These are phyloP conservation scores for Rhingia campestris DNA, from an alignment of 2,888 invertebrate genomes.

Conservation along the genomic window DNA sequence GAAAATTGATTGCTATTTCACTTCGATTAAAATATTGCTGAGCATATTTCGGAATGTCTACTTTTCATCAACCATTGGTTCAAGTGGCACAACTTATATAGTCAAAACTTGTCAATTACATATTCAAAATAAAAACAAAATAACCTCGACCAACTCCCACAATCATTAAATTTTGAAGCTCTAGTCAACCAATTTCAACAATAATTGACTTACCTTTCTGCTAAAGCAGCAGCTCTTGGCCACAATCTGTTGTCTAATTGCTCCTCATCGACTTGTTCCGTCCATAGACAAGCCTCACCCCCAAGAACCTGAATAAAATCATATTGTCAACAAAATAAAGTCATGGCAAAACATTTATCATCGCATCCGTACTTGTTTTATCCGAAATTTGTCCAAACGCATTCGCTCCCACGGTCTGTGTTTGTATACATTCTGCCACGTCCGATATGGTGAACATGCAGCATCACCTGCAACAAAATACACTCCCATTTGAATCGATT, in stretches of 20 bases:
- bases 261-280: constrained; percentile 90
- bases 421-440: constrained; percentile 94
- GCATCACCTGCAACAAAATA: constrained; percentile 85
- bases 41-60: too few species aligned
- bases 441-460: constrained; percentile 93
- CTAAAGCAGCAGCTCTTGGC: constrained; percentile 92
- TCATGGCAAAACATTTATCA: not conserved
- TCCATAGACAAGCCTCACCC: constrained; percentile 93
- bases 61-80: too few species aligned
- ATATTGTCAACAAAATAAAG: not conserved
- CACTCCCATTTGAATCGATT: constrained; percentile 1
- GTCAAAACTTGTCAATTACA: too few species aligned
- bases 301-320: constrained; percentile 83
- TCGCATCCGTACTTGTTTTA: constrained; percentile 79
- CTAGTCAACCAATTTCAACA: too few species aligned
- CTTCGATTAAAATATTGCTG: too few species aligned
- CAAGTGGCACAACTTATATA: too few species aligned
- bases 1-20: too few species aligned
- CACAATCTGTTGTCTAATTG: constrained; percentile 91
- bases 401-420: constrained; percentile 89
- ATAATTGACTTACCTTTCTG: constrained; percentile 85
- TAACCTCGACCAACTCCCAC: not conserved
- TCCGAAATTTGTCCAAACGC: constrained; percentile 80
- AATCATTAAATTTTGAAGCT: not conserved
- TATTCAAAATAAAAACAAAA: not conserved